These are phyloP conservation scores for Vidua chalybeata DNA, from an alignment of 2,113 vertebrate genomes.

Conservation along the genomic window DNA sequence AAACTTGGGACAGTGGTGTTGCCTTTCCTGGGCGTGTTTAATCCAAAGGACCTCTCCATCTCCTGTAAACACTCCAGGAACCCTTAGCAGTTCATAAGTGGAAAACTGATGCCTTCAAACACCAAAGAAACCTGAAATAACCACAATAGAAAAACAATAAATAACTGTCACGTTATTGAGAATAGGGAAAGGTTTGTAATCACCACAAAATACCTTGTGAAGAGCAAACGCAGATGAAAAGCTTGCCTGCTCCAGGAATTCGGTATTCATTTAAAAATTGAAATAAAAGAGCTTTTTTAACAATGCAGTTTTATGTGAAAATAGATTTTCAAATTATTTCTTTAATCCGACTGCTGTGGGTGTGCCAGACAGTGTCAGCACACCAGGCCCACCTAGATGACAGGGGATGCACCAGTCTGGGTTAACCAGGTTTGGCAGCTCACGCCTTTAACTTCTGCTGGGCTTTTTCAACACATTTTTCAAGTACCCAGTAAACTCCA, in stretches of 20 bases:
- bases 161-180: neutral
- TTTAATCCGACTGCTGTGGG: neutral
- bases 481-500: neutral
- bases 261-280: neutral
- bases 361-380: neutral
- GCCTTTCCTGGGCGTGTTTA: neutral
- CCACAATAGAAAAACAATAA: neutral
- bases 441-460: neutral
- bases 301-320: neutral
- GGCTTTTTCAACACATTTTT: neutral
- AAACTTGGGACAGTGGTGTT: neutral
- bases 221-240: neutral
- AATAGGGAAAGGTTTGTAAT: neutral
- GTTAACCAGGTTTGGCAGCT: neutral
- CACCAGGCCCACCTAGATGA: neutral
- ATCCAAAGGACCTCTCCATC: accelerated
- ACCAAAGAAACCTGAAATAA: neutral
- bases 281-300: neutral
- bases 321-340: accelerated
- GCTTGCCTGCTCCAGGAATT: neutral
- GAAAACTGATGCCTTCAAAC: neutral
- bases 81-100: neutral
- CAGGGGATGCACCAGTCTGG: too few relatives aligned
- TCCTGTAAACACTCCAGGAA: neutral
- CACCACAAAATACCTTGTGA: neutral